Percentiles rank a stretch among this genome's conserved stretches.
phyloP scores from a whole-genome alignment of 2,113 vertebrate genomes.

The Zosterops lateralis region DNA sequence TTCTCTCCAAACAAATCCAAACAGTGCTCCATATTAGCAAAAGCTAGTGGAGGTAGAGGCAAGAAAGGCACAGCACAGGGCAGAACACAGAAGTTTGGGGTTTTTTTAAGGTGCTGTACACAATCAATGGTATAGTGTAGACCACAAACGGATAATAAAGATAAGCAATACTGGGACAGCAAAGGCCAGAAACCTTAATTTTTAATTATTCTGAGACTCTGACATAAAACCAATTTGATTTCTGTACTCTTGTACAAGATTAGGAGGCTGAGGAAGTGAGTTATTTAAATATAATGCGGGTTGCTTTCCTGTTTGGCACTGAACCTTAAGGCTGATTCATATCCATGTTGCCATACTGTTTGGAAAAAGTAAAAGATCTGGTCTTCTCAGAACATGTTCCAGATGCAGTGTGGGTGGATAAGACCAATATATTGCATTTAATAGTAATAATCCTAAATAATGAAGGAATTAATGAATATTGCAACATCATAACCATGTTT shows the following conservation, averaged over 20 bases:
- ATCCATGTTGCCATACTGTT: slow-evolving; percentile 23
- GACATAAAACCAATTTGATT: background rate
- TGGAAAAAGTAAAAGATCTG: background rate
- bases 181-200: slow-evolving; percentile 8
- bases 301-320: slow-evolving; percentile 53
- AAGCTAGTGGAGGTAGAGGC: background rate
- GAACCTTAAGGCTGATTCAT: slow-evolving; percentile 34
- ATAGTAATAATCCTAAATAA: background rate
- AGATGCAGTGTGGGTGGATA: background rate
- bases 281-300: slow-evolving; percentile 31
- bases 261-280: slow-evolving; percentile 41
- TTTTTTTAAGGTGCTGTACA: background rate
- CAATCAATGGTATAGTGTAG: background rate
- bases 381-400: slow-evolving; percentile 9
- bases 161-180: background rate
- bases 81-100: background rate
- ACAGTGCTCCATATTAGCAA: background rate
- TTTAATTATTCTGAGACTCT: background rate
- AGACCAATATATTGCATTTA: background rate
- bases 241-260: background rate
- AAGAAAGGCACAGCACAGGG: background rate
- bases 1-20: background rate
- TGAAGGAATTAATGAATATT: background rate
- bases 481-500: background rate
- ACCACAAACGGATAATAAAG: slow-evolving; percentile 18